Conservation (phyloP, 2,113 vertebrate species). For the Onychostruthus taczanowskii region DNA sequence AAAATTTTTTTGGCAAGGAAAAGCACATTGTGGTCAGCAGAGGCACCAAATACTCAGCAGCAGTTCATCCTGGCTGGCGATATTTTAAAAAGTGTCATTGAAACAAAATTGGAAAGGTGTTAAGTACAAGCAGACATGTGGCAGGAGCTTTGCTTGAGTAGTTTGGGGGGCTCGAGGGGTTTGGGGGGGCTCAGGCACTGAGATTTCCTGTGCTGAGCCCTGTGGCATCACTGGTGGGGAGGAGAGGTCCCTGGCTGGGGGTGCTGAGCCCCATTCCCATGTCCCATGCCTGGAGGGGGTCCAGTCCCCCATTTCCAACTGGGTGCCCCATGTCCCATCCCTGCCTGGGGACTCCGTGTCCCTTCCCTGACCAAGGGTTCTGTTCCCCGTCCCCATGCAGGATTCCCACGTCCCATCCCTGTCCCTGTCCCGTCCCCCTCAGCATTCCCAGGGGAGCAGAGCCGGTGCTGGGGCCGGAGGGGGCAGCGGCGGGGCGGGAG, state of each 20-base stretch:
- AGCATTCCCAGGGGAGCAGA: not conserved
- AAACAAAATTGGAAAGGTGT: not conserved
- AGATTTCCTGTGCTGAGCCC: not conserved
- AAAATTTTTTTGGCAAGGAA: not conserved
- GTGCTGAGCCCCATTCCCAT: not conserved
- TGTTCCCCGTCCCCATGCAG: not conserved
- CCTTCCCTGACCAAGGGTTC: not conserved
- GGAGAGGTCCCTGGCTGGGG: not conserved
- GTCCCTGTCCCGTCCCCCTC: not conserved
- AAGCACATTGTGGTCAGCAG: not conserved
- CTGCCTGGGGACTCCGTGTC: not conserved
- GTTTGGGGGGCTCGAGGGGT: not conserved
- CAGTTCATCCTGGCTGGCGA: not conserved
- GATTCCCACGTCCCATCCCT: not conserved
- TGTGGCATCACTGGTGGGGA: not conserved
- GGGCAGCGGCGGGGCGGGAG: not conserved
- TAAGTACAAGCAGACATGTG: not conserved
- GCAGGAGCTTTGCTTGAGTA: not conserved
- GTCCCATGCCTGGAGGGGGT: no score
- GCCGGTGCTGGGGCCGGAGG: not conserved
- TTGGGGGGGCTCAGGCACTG: not conserved
- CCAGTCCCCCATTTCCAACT: fast-evolving
- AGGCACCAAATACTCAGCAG: not conserved
- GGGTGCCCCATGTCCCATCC: not conserved
- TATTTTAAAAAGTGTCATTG: not conserved